phyloP scores from a whole-genome alignment of 2,888 invertebrate species.

The Ceramica pisi region DNA sequence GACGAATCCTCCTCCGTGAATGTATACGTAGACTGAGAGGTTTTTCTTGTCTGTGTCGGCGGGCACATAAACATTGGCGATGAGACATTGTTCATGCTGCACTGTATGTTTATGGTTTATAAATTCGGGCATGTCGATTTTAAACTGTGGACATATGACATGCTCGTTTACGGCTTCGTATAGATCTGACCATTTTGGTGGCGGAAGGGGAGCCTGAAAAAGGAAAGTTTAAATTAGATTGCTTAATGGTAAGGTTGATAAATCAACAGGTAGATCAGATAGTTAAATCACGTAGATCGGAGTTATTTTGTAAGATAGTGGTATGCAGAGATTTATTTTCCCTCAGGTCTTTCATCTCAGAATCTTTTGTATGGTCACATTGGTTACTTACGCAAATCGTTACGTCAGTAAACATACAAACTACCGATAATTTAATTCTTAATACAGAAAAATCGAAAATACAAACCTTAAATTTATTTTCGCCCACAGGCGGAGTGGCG shows the following conservation, averaged over 20 bases:
- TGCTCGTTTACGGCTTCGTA: conserved; percentile 42
- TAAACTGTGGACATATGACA: conserved; percentile 46
- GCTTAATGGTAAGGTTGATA: background rate
- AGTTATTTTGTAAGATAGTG: background rate
- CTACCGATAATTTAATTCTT: no score
- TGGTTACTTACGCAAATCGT: no score
- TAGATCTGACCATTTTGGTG: conserved; percentile 46
- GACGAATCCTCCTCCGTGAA: conserved; percentile 71
- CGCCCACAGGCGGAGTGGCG: conserved; percentile 45
- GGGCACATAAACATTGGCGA: conserved; percentile 70
- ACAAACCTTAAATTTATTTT: conserved; percentile 31
- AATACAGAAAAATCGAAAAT: no score
- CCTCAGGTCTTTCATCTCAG: no score
- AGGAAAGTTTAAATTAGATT: background rate
- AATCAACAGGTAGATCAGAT: no score
- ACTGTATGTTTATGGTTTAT: conserved; percentile 21
- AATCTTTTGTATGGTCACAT: no score
- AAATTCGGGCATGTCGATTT: background rate
- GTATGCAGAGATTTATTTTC: background rate
- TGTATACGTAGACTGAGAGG: conserved; percentile 64
- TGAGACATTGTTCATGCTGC: conserved; percentile 68
- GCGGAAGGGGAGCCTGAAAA: conserved; percentile 37
- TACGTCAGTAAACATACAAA: background rate
- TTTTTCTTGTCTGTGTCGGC: conserved; percentile 61
- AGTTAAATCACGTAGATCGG: no score